phyloP scores from a whole-genome alignment of 2,888 invertebrate genomes.

The Drosophila seclusa region DNA sequence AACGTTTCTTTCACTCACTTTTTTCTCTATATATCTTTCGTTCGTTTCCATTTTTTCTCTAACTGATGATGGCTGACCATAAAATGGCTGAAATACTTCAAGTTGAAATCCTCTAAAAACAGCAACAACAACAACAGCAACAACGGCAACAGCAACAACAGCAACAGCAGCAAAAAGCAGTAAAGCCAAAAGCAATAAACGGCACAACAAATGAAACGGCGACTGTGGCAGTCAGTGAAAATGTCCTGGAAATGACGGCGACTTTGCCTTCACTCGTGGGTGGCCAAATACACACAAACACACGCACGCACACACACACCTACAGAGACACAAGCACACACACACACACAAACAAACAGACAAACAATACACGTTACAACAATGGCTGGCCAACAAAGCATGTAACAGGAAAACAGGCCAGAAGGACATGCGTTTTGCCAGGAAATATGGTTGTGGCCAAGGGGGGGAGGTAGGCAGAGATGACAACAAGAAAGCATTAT shows the following conservation, averaged over 20 bases:
- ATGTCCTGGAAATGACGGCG: constrained; percentile 69
- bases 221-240: constrained; percentile 41
- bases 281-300: constrained; percentile 38
- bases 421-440: constrained; percentile 56
- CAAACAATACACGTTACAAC: constrained; percentile 56
- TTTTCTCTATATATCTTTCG: background rate
- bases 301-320: constrained; percentile 5
- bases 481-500: constrained; percentile 34
- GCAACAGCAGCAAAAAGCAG: constrained; percentile 23
- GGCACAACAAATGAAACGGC: constrained; percentile 66
- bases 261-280: constrained; percentile 61
- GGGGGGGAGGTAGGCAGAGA: constrained; percentile 10
- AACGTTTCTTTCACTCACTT: constrained; percentile 1
- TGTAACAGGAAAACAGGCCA: constrained; percentile 61
- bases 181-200: constrained; percentile 64
- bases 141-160: constrained; percentile 20
- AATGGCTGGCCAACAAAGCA: constrained; percentile 57
- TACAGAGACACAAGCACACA: constrained; percentile 6
- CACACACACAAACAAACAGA: constrained; percentile 35
- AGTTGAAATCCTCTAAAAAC: constrained; percentile 53
- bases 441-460: constrained; percentile 22
- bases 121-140: constrained; percentile 11
- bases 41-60: constrained; percentile 16
- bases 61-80: constrained; percentile 69
- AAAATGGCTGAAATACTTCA: constrained; percentile 75